phyloP scores from a whole-genome alignment of 2,888 invertebrate species.

The Blomia tropicalis region DNA sequence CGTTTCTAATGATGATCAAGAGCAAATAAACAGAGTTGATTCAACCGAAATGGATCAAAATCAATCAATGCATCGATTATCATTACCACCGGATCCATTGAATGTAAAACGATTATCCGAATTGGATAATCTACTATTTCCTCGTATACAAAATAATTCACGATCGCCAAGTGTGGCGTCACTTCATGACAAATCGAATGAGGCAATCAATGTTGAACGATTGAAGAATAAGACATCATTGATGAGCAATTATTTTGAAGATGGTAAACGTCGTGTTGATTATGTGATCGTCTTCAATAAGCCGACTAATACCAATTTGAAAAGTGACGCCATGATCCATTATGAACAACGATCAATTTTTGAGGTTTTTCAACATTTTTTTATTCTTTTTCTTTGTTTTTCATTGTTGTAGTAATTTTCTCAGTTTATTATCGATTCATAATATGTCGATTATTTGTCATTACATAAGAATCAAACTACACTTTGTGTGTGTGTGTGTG shows the following conservation, averaged over 20 bases:
- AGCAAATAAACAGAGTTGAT: neutral
- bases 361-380: constrained; percentile 18
- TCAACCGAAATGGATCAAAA: neutral
- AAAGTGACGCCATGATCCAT: constrained; percentile 4
- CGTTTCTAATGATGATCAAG: neutral
- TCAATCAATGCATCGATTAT: too few relatives aligned
- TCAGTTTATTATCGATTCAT: neutral
- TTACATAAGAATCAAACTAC: neutral
- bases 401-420: too few relatives aligned
- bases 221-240: constrained; percentile 9
- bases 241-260: constrained; percentile 27
- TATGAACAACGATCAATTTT: constrained; percentile 14
- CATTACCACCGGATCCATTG: neutral
- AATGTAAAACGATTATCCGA: neutral
- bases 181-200: neutral
- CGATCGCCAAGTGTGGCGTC: neutral
- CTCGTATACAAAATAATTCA: constrained; percentile 4
- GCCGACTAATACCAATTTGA: neutral
- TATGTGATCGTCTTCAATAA: constrained; percentile 29
- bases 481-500: too few relatives aligned
- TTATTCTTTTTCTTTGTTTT: too few relatives aligned
- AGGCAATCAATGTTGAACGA: neutral
- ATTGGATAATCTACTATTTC: constrained; percentile 13
- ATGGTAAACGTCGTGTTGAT: constrained; percentile 28
- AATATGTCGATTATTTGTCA: neutral